A percentile compares a stretch with the other conserved stretches of the same genome.
Conservation (phyloP, 1,140 invertebrate genomes). For the Drosophila ironensis region DNA sequence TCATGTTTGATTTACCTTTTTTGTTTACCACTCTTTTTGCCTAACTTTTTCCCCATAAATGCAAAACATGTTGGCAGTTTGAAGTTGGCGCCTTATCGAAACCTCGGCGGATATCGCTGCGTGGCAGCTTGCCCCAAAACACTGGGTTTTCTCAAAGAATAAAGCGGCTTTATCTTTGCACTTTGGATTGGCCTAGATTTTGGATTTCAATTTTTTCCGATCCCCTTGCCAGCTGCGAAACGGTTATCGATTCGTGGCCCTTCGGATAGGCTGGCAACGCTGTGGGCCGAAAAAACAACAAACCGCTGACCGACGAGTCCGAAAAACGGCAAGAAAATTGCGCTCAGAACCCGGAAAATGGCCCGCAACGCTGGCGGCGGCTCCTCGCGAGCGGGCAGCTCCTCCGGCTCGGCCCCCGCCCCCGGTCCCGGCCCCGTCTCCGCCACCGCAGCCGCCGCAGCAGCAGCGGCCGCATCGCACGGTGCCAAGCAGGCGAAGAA, state of each 20-base stretch:
- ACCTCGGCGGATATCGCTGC: no score
- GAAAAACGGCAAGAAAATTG: neutral
- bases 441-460: constrained; percentile 20
- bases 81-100: no score
- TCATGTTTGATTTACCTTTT: no score
- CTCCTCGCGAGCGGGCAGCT: constrained; percentile 14
- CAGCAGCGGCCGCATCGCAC: constrained; percentile 32
- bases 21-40: no score
- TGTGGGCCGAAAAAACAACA: constrained; percentile 2
- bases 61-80: no score
- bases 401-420: constrained; percentile 7
- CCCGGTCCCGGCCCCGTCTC: neutral
- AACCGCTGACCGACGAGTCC: neutral
- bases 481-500: constrained; percentile 50
- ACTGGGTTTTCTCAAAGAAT: no score
- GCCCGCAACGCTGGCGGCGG: constrained; percentile 27
- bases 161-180: no score
- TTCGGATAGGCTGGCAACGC: neutral
- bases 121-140: no score
- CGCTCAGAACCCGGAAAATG: constrained; percentile 16
- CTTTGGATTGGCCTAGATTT: no score
- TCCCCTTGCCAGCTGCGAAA: no score
- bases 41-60: no score
- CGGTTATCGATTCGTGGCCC: neutral
- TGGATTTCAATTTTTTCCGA: no score